Evolutionary conservation across 2,888 invertebrate species (phyloP).

Genomic region (Andrena marginata): DNA sequence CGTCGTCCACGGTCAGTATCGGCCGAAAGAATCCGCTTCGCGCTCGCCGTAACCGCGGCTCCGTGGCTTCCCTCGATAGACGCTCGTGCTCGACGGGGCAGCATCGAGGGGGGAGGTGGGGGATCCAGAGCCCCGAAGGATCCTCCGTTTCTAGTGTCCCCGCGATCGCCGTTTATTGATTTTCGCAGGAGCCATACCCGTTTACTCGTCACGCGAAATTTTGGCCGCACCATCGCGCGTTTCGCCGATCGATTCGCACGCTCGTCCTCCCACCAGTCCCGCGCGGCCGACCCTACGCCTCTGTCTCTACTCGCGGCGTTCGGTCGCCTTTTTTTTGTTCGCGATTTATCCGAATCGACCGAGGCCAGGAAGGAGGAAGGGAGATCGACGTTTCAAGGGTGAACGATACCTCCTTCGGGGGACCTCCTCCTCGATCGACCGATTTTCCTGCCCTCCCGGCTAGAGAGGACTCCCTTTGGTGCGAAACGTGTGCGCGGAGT

Average conservation of each 20-base stretch:
- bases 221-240: conserved; percentile 73
- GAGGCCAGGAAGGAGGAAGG: neutral
- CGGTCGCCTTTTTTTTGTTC: conserved; percentile 28
- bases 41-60: no score
- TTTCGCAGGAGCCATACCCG: conserved; percentile 71
- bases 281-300: conserved; percentile 48
- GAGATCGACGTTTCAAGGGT: neutral
- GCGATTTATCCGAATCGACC: neutral
- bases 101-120: neutral
- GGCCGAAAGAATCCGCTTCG: neutral
- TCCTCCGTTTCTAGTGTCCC: conserved; percentile 33
- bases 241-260: conserved; percentile 73
- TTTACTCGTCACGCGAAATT: conserved; percentile 75
- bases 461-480: neutral
- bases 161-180: conserved; percentile 80
- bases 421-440: conserved; percentile 12
- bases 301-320: conserved; percentile 32
- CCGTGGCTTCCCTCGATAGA: neutral
- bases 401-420: neutral
- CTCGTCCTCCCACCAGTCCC: conserved; percentile 67
- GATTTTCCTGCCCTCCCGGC: neutral
- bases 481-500: conserved; percentile 15
- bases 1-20: conserved; percentile 69
- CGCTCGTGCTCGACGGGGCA: neutral
- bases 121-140: neutral